Base-by-base conservation (phyloP, 1,140 invertebrate species). In the Parasteatoda tepidariorum region DNA sequence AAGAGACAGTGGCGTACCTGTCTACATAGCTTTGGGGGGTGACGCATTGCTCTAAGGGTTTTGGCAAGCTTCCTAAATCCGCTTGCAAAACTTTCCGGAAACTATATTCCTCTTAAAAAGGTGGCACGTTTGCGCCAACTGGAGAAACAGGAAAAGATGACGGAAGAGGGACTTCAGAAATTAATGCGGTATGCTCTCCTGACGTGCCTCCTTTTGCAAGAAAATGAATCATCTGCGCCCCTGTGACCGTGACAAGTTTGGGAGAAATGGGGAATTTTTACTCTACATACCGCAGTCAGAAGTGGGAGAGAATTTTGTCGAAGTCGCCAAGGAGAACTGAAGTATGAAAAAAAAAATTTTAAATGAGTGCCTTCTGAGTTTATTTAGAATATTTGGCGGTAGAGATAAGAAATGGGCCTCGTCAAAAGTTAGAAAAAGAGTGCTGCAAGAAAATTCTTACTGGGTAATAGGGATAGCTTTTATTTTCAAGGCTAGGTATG, bases 41-140 rank as follows among this genome's bases (percentile, higher is more conserved):
- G 68, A 71, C 68, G 48, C 68, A 57, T 71, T 28, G 68, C 41
- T 13, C 18, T 26, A 18, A 38, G 68, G 68, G 5, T 71, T 55
- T 71, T 71, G 68, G 68, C 68, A 71, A 9, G n/a, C 18, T 5
- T 18, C 66, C 31, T 30, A 26, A 34, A 68, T 31, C 3, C 28
- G 61, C 33, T 38, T 64, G 64, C 64, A 67, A 67, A 68, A 68
- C 66, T 68, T 59, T 68, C 26, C 33, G n/a, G n/a, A 11, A 18
- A 38, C 66, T 38, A 68, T 68, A 4, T 38, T 34, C 38, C 66
- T 26, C 3, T 11, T 48, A 4, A n/a, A n/a, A n/a, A n/a, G n/a
- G n/a, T 6, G 22, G 34, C 34, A 68, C 33, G 38, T 68, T 24
- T 4, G 38, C 38, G 38, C 34, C 66, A 41, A 34, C n/a, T n/a